These are phyloP conservation scores for Nomada ferruginata DNA, from an alignment of 2,888 invertebrate species.

Conservation along the genomic window DNA sequence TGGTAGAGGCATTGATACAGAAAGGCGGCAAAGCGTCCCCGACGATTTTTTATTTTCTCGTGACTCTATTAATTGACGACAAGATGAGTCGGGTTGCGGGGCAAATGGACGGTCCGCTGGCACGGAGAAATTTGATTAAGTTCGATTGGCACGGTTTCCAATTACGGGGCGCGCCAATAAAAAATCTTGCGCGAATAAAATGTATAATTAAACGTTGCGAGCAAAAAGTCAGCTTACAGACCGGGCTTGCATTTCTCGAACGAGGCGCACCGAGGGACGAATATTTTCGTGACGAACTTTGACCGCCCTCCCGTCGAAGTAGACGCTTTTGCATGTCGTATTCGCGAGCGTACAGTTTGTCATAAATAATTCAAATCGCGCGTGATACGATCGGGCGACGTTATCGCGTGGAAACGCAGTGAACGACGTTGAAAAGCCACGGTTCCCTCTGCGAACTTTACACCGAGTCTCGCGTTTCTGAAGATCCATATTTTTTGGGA, in stretches of 20 bases:
- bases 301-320: neutral
- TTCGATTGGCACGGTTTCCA: constrained; percentile 26
- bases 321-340: neutral
- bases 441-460: neutral
- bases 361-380: constrained; percentile 34
- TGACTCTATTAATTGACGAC: constrained; percentile 34
- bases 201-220: constrained; percentile 22
- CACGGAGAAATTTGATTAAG: constrained; percentile 31
- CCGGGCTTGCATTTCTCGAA: neutral
- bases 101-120: constrained; percentile 5
- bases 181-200: constrained; percentile 1
- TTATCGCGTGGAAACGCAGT: constrained; percentile 12
- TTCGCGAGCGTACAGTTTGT: neutral
- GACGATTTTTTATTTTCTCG: constrained; percentile 14
- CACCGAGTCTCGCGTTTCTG: no score
- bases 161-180: neutral
- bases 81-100: constrained; percentile 1
- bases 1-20: neutral
- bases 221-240: neutral
- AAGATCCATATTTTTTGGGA: neutral
- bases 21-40: neutral
- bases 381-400: neutral
- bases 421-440: neutral
- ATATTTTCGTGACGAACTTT: neutral
- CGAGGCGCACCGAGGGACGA: neutral